Evolutionary conservation across 2,113 vertebrate species (phyloP).

Genomic region (Rynchops niger): DNA sequence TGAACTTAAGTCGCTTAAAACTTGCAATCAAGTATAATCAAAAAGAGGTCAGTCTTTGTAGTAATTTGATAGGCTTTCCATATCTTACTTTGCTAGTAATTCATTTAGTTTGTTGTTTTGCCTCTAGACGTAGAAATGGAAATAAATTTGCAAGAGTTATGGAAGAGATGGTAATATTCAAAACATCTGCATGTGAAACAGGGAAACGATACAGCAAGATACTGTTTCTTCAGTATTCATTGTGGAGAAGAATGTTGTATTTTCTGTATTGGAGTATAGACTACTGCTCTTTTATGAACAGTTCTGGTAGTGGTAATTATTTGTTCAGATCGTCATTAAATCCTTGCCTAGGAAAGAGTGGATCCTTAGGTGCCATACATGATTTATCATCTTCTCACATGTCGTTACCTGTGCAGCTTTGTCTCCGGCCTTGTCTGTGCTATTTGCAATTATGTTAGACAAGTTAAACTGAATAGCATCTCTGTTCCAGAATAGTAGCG

Average conservation of each 20-base stretch:
- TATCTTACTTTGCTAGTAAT: background rate
- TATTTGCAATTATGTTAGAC: background rate
- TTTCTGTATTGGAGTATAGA: background rate
- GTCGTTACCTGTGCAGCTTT: background rate
- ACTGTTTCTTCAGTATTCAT: background rate
- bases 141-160: background rate
- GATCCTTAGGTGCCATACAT: background rate
- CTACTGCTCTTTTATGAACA: background rate
- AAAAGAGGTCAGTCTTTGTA: constrained; percentile 86
- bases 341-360: background rate
- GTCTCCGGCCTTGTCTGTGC: background rate
- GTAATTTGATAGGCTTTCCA: background rate
- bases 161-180: background rate
- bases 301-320: background rate
- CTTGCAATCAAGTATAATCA: constrained; percentile 99
- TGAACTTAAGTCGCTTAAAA: constrained; percentile 97
- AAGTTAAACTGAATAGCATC: background rate
- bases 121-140: background rate
- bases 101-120: background rate
- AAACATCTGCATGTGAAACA: background rate
- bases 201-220: background rate
- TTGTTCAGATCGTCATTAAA: background rate
- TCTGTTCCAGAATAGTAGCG: background rate
- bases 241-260: background rate
- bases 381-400: background rate